These are phyloP conservation scores for Blastobasis adustella DNA, from an alignment of 2,888 invertebrate species.

Conservation along the genomic window DNA sequence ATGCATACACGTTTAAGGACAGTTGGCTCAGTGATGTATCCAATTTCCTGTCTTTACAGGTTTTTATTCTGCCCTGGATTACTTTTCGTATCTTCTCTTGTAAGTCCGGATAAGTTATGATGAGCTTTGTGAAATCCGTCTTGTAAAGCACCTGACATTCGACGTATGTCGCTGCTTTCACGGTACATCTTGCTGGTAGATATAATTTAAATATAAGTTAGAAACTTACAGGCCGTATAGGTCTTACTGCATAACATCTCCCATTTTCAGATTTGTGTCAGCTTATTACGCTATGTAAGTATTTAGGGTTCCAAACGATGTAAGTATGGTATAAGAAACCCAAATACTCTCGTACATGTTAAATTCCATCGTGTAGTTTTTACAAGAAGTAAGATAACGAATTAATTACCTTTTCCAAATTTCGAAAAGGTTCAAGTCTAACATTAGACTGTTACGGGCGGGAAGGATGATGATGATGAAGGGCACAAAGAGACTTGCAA, in stretches of 20 bases:
- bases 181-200: slow-evolving; percentile 60
- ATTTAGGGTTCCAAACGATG: no score
- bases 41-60: slow-evolving; percentile 35
- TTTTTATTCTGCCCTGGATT: slow-evolving; percentile 42
- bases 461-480: no score
- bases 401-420: no score
- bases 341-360: no score
- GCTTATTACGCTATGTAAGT: no score
- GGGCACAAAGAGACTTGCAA: not conserved
- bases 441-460: no score
- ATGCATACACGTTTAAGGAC: slow-evolving; percentile 58
- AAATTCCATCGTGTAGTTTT: no score
- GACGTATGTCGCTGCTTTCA: slow-evolving; percentile 68
- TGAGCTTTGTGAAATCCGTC: slow-evolving; percentile 60
- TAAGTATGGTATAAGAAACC: no score
- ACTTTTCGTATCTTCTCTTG: slow-evolving; percentile 43
- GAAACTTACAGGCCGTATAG: no score
- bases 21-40: slow-evolving; percentile 26
- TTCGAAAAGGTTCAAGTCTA: no score
- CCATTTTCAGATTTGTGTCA: no score
- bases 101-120: slow-evolving; percentile 64
- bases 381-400: no score
- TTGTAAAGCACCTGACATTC: slow-evolving; percentile 71
- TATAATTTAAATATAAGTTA: slow-evolving; percentile 1
- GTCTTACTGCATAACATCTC: not conserved